Evolutionary conservation across 2,888 invertebrate species (phyloP).

Genomic region (Callyntrura guangdongensis): DNA sequence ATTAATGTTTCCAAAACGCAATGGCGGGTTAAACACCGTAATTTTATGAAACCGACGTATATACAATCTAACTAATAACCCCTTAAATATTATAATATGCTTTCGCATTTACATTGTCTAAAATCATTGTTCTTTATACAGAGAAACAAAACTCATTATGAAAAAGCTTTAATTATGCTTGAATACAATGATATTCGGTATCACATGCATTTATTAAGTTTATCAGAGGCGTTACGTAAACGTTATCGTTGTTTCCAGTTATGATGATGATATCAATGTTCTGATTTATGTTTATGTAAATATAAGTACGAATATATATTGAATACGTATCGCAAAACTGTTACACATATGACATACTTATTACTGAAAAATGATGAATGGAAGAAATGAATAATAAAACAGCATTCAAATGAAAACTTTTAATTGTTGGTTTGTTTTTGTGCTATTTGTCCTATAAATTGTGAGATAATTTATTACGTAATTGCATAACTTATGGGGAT

Average conservation of each 20-base stretch:
- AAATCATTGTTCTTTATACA: not conserved
- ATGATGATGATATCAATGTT: not conserved
- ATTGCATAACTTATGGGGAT: too few species aligned
- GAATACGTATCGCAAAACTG: slow-evolving; percentile 18
- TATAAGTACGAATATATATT: slow-evolving; percentile 16
- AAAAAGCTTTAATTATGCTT: slow-evolving; percentile 32
- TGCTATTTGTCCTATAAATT: too few species aligned
- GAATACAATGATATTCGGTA: slow-evolving; percentile 13
- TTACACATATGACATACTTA: not conserved
- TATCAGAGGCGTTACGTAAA: not conserved
- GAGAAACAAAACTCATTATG: not conserved
- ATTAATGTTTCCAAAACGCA: too few species aligned
- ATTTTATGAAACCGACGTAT: not conserved
- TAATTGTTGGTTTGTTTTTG: too few species aligned
- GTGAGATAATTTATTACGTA: too few species aligned
- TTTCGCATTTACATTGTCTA: slow-evolving; percentile 3
- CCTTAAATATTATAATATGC: not conserved
- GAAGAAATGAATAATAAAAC: not conserved
- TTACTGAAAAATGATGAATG: slow-evolving; percentile 9
- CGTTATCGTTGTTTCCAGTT: slow-evolving; percentile 1
- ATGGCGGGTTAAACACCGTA: not conserved
- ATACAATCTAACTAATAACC: not conserved
- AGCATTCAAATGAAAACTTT: slow-evolving; percentile 5
- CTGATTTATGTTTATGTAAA: not conserved
- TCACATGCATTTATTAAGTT: slow-evolving; percentile 9